Evolutionary conservation across 2,797 vertebrate genomes (phyloP).

Genomic region (Acanthurus lineatus): DNA sequence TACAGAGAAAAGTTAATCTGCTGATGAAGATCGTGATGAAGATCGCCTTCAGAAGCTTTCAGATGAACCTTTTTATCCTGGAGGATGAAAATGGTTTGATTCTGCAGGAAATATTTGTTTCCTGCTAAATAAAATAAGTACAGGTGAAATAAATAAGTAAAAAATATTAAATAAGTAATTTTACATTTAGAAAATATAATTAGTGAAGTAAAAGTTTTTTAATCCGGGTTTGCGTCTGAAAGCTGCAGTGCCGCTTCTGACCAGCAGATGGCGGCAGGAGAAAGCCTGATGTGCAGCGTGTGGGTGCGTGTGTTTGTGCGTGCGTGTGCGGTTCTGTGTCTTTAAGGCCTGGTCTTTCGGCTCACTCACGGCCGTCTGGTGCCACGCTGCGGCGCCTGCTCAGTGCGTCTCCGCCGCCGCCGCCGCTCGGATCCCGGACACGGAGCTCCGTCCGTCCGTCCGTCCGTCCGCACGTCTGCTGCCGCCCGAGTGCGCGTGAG

Average conservation of each 20-base stretch:
- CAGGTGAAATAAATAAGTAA: no score
- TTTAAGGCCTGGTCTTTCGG: conserved; percentile 54
- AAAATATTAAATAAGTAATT: no score
- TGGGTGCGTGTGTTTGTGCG: neutral
- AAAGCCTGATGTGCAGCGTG: neutral
- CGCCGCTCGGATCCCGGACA: conserved; percentile 35
- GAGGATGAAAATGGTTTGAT: no score
- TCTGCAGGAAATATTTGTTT: no score
- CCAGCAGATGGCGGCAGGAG: conserved; percentile 58
- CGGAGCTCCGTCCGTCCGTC: no score
- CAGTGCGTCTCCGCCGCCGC: conserved; percentile 45
- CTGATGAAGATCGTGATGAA: no score
- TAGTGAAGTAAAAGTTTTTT: no score
- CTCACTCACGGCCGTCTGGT: conserved; percentile 35
- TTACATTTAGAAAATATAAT: no score
- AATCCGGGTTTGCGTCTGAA: neutral
- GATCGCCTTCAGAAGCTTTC: no score
- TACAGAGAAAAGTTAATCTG: no score
- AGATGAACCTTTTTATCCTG: no score
- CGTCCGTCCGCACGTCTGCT: conserved; percentile 10
- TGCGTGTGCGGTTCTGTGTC: conserved; percentile 46
- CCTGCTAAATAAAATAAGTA: no score
- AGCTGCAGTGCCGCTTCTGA: neutral
- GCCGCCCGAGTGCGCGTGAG: neutral
- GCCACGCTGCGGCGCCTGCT: conserved; percentile 73